These are phyloP conservation scores for Lepus timidus DNA, from an alignment of 2,113 vertebrate genomes.

Conservation along the genomic window DNA sequence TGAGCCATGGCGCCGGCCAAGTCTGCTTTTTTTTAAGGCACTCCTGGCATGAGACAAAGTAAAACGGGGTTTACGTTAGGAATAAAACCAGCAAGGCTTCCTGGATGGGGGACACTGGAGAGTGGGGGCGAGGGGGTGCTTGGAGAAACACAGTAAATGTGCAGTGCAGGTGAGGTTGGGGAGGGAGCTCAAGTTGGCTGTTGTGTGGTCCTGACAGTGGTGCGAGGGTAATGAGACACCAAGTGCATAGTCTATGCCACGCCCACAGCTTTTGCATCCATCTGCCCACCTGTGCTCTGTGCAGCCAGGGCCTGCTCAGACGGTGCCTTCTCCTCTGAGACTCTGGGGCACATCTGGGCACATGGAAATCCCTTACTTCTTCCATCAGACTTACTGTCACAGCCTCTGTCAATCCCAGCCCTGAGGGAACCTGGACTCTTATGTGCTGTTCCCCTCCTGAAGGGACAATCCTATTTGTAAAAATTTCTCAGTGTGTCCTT, in stretches of 20 bases:
- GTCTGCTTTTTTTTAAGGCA: not conserved
- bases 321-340: not conserved
- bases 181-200: not conserved
- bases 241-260: not conserved
- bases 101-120: not conserved
- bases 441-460: not conserved
- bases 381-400: not conserved
- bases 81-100: not conserved
- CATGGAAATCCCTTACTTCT: not conserved
- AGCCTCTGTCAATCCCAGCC: conserved; percentile 2
- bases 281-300: not conserved
- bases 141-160: not conserved
- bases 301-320: not conserved
- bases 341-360: not conserved
- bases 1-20: not conserved
- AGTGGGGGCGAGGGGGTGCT: not conserved
- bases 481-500: not conserved
- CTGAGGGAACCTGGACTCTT: not conserved
- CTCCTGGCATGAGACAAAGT: not conserved
- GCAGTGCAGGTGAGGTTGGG: too few relatives aligned
- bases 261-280: not conserved
- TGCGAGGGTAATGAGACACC: not conserved
- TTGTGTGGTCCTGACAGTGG: not conserved
- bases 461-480: not conserved
- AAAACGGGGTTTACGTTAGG: not conserved